These are phyloP conservation scores for Drosophila macrospina DNA, from an alignment of 2,888 invertebrate species.

Conservation along the genomic window DNA sequence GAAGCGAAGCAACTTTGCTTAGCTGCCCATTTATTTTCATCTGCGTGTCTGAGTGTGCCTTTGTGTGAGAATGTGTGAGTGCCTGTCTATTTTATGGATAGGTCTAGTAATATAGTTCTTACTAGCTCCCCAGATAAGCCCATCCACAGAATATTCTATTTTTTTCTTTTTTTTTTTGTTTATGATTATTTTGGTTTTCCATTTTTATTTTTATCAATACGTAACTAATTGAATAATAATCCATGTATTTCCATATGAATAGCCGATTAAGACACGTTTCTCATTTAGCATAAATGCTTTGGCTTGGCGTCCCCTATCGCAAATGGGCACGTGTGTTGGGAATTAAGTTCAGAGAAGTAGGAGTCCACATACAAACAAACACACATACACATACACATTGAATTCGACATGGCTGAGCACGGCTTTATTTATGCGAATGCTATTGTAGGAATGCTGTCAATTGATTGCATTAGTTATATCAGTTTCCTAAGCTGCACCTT, in stretches of 20 bases:
- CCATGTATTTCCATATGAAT: conserved; percentile 76
- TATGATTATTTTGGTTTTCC: conserved; percentile 12
- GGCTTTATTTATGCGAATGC: conserved; percentile 26
- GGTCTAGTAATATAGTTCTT: conserved; percentile 21
- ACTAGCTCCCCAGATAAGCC: conserved; percentile 28
- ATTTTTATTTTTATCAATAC: conserved; percentile 57
- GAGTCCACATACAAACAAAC: conserved; percentile 9
- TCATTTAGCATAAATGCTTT: conserved; percentile 69
- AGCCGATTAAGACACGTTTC: conserved; percentile 75
- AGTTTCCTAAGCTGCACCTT: conserved; percentile 28
- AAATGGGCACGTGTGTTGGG: conserved; percentile 41
- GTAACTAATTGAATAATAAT: conserved; percentile 79
- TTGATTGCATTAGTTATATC: not conserved
- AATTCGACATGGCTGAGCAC: conserved; percentile 48
- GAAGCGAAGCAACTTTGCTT: conserved; percentile 72
- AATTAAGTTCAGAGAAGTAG: conserved; percentile 24
- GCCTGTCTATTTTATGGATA: conserved; percentile 33
- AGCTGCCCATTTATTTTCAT: conserved; percentile 68
- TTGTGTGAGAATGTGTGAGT: conserved; percentile 5
- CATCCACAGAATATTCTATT: conserved; percentile 42
- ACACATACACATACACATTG: too few relatives aligned
- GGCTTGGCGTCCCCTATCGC: conserved; percentile 47
- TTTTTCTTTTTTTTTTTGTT: conserved; percentile 22
- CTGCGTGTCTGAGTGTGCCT: conserved; percentile 17
- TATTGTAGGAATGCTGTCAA: conserved; percentile 4